phyloP scores from a whole-genome alignment of 1,140 invertebrate genomes.

The Psix sp. region DNA sequence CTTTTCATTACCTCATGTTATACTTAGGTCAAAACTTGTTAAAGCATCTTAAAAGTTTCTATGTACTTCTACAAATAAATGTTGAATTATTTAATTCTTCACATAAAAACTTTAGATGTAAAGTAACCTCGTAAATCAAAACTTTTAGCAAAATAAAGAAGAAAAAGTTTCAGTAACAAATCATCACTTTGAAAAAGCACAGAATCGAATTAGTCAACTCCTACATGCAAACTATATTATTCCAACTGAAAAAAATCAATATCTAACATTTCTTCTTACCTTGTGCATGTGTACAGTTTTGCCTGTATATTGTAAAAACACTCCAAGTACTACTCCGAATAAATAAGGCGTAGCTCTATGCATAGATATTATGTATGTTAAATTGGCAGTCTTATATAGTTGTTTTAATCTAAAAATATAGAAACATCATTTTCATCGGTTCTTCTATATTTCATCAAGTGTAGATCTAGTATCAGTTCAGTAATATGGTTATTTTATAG shows the following conservation, averaged over 20 bases:
- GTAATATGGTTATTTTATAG: not conserved
- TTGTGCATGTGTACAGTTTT: conserved; percentile 72
- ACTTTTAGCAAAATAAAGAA: conserved; percentile 11
- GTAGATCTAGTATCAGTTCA: too few species aligned
- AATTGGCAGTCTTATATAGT: conserved; percentile 81
- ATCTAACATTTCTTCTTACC: conserved; percentile 60
- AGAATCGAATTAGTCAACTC: too few species aligned
- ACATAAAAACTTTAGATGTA: conserved; percentile 34
- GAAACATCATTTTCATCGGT: too few species aligned
- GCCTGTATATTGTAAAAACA: conserved; percentile 78
- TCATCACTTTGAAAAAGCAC: too few species aligned
- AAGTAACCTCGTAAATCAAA: conserved; percentile 31
- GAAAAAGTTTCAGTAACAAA: too few species aligned
- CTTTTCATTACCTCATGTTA: conserved; percentile 49
- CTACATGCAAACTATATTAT: too few species aligned
- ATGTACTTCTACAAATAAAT: conserved; percentile 39
- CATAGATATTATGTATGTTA: conserved; percentile 80
- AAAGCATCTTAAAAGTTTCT: conserved; percentile 36
- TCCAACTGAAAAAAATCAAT: too few species aligned
- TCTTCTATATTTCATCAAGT: too few species aligned
- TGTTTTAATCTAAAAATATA: conserved; percentile 79
- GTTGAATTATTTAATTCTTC: conserved; percentile 43
- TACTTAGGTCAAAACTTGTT: conserved; percentile 40
- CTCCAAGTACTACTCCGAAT: conserved; percentile 80
- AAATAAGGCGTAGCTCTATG: conserved; percentile 82